Base-by-base conservation (phyloP, 2,113 vertebrate genomes). In the Poeciliopsis retropinna region DNA sequence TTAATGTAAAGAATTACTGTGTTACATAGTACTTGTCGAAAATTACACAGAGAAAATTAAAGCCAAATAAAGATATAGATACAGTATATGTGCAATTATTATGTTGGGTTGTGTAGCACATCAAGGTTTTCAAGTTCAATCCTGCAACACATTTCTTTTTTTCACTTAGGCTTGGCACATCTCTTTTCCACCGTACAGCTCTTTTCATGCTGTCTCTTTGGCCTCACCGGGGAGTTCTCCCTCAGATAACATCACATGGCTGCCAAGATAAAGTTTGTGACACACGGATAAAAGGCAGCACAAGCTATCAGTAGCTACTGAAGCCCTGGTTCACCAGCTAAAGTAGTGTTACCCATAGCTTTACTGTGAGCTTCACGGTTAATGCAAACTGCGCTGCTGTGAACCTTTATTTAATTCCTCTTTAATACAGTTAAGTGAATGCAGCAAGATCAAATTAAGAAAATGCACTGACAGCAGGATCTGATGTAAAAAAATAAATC, bases 251-350 rank as follows among this genome's bases (percentile, higher is more conserved):
- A 76, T 72, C 81, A 62, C 67, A 74, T 78, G 79, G 74, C 79
- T 85, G 79, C 72, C 77, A 82, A 88, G 87, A 87, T 90, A 86
- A 88, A 82, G 85, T 76, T 73, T 28, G 68, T 79, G 72, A 86
- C 83, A 80, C 47, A 22, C 47, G 69, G 73, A 88, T 85, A 75
- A 85, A 82, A 89, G 39, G 44, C 60, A 82, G 66, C 69, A 65
- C 47, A 32, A 64, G 70, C 75, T 79, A 79, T 79, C 75, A 74
- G 27, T 10, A 73, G 70, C 61, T 76, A 67, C 62, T 57, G 70
- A 80, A 63, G 65, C 69, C 57, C 71, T 57, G 37, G 54, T 75
- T 81, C 72, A 75, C 39, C 81, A 90, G 87, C 83, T 82, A 75
- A 78, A 70, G 73, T 68, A 71, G 27, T 3, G 30, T 80, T 60